Evolutionary conservation across 2,888 invertebrate species (phyloP).

Genomic region (Orchesellides sinensis): DNA sequence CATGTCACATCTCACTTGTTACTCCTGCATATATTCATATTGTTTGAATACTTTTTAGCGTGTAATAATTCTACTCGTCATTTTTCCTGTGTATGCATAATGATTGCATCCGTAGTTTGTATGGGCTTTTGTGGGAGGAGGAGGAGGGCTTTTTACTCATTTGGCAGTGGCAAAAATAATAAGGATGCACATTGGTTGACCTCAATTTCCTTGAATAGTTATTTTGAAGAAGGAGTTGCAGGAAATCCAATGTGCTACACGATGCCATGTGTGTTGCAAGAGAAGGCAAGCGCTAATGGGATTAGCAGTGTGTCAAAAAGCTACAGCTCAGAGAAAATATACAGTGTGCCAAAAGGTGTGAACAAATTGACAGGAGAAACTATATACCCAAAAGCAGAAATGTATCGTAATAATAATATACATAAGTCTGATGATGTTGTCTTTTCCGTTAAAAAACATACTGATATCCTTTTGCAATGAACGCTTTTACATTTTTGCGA

Average conservation of each 20-base stretch:
- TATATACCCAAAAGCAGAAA: not conserved
- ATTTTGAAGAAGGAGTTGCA: not conserved
- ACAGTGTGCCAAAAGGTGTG: not conserved
- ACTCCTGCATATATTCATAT: not conserved
- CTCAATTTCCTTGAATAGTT: slow-evolving; percentile 14
- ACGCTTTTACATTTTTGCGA: too few species aligned
- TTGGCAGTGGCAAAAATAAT: not conserved
- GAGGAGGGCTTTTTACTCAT: slow-evolving; percentile 5
- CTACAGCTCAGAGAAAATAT: too few species aligned
- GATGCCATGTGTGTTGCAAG: too few species aligned
- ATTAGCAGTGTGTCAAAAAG: not conserved
- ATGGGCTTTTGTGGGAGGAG: not conserved
- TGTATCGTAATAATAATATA: not conserved
- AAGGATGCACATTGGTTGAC: slow-evolving; percentile 19
- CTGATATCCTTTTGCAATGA: too few species aligned
- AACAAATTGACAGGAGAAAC: not conserved
- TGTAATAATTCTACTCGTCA: not conserved
- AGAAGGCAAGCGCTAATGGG: not conserved
- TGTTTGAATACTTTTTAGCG: too few species aligned
- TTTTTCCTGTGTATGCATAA: slow-evolving; percentile 2
- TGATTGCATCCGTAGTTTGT: not conserved
- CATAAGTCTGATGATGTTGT: not conserved
- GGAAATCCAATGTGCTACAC: not conserved
- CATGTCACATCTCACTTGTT: not conserved
- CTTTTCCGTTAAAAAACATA: too few species aligned